Conservation (phyloP, 2,113 vertebrate genomes). For the Phrynosoma blainvillii region DNA sequence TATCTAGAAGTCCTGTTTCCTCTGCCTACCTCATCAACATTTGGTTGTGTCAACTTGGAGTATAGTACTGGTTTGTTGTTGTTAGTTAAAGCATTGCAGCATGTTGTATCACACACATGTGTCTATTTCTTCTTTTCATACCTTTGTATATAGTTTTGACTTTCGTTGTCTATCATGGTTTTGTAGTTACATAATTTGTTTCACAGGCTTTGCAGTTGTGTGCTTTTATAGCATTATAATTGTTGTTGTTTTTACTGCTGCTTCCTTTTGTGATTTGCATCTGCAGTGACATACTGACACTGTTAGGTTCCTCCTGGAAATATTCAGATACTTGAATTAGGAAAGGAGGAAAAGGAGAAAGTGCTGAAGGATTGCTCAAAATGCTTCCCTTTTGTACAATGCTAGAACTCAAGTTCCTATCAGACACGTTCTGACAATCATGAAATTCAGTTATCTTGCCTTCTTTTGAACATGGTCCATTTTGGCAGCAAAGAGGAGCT, state of each 20-base stretch:
- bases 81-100: no score
- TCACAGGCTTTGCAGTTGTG: no score
- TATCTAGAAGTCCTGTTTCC: no score
- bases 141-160: no score
- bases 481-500: constrained; percentile 62
- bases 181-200: no score
- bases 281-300: neutral
- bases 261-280: neutral
- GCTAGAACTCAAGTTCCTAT: constrained; percentile 46
- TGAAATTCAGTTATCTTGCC: constrained; percentile 58
- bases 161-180: no score
- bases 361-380: constrained; percentile 35
- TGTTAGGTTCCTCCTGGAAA: neutral
- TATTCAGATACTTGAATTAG: constrained; percentile 34
- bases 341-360: constrained; percentile 10
- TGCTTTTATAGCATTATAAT: no score
- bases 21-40: no score
- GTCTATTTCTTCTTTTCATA: no score
- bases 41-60: no score
- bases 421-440: constrained; percentile 45
- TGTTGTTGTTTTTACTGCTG: neutral
- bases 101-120: no score
- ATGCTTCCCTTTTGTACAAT: constrained; percentile 26
- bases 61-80: no score
- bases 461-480: constrained; percentile 56